Conservation (phyloP, 1,140 invertebrate genomes). For the Diploscapter pachys region DNA sequence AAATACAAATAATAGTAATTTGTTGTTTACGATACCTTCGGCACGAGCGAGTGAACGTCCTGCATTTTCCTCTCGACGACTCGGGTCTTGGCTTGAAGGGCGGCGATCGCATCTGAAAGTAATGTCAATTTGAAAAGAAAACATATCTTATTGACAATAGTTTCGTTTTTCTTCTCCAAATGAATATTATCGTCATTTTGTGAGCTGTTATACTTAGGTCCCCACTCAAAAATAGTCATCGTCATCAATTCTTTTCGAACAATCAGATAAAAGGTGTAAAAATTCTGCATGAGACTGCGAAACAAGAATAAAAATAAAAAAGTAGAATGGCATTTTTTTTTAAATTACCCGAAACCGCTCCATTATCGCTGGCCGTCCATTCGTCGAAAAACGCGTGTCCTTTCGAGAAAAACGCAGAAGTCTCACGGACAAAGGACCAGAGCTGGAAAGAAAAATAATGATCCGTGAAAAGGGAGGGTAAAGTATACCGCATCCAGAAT, state of each 20-base stretch:
- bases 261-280: too few species aligned
- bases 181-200: not conserved
- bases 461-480: not conserved
- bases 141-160: not conserved
- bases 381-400: slow-evolving; percentile 51
- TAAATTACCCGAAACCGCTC: slow-evolving; percentile 13
- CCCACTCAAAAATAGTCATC: too few species aligned
- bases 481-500: slow-evolving; percentile 53
- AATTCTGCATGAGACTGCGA: too few species aligned
- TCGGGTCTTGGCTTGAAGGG: slow-evolving; percentile 39
- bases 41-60: slow-evolving; percentile 51
- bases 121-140: slow-evolving; percentile 11
- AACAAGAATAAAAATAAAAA: too few species aligned
- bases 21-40: slow-evolving; percentile 39
- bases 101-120: slow-evolving; percentile 36
- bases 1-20: too few species aligned
- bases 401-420: slow-evolving; percentile 44
- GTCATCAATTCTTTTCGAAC: too few species aligned
- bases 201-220: too few species aligned
- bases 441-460: slow-evolving; percentile 42
- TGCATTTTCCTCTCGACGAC: slow-evolving; percentile 55
- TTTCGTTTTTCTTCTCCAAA: slow-evolving; percentile 2
- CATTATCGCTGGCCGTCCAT: slow-evolving; percentile 40
- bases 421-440: slow-evolving; percentile 49
- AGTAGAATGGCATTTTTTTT: too few species aligned